Evolutionary conservation across 2,797 vertebrate species (phyloP), one percentile per base, ranked within the genome.

Genomic region (Okamejei kenojei): DNA sequence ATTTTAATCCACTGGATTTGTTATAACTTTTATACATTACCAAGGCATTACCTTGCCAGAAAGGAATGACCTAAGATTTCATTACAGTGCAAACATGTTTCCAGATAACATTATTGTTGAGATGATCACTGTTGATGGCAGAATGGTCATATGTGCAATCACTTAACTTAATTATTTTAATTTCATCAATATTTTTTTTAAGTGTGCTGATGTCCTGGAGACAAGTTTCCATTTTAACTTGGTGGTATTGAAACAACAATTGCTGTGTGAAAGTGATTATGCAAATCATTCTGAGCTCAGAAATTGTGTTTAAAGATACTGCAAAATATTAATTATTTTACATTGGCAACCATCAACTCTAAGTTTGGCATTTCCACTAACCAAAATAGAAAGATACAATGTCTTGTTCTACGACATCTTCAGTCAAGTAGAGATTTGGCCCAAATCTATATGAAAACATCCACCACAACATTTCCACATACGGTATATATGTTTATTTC

Each of bases 331-430:
- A 29, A 63, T 92, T 92, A 58, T 13, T 76, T 54, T 29, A 8
- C 38, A 58, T 32, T 45, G 10, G 23, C 65, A 91, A 1, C 21
- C 9, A 71, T 45, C 65, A 23, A 74, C 68, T 71, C 38, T 38
- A 73, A 29, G 63, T 74, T 91, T 21, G 7, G 65, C 23, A 91
- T 10, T n/a, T 92, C 38, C 26, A 76, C 23, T 26, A 92, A 76
- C 13, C 88, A 74, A 92, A 92, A 76, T 92, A 10, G 29, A 54
- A 58, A 26, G 71, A 92, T 68, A 68, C 71, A 92, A 92, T 92
- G 71, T 92, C 90, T 92, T 88, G 84, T 68, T 19, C 84, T 88
- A 68, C n/a, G 4, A 88, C 15, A 32, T 32, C 32, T 35, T 88
- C n/a, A 35, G 61, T 35, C 84, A 68, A 74, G 45, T 38, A 92